Evolutionary conservation across 2,888 invertebrate species (phyloP).

Genomic region (Dolichopus griseipennis): DNA sequence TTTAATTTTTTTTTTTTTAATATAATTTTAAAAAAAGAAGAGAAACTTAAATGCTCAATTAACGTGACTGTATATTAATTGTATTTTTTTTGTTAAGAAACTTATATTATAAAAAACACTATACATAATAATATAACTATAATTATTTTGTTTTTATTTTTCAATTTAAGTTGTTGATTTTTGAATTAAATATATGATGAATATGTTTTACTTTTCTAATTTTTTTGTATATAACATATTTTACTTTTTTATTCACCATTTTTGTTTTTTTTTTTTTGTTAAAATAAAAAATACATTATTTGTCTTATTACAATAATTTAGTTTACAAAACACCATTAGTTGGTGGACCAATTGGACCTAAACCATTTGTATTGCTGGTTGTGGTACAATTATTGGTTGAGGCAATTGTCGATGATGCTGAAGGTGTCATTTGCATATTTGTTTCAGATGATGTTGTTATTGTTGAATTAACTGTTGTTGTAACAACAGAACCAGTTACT

Average conservation of each 20-base stretch:
- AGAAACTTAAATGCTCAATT: no score
- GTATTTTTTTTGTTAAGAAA: no score
- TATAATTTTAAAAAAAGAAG: no score
- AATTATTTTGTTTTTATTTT: no score
- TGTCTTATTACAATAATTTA: neutral
- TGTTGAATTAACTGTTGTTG: conserved; percentile 43
- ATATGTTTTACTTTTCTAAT: no score
- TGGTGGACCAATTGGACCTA: conserved; percentile 43
- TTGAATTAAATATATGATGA: no score
- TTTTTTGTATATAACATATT: neutral
- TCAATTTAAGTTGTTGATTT: no score
- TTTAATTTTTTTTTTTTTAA: no score
- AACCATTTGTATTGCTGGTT: conserved; percentile 20
- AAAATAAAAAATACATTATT: no score
- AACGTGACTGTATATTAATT: no score
- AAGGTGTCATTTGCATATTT: neutral
- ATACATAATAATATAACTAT: no score
- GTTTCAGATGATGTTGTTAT: conserved; percentile 42
- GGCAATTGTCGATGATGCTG: neutral
- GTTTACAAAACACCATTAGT: conserved; percentile 42
- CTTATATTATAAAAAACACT: no score
- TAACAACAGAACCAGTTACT: conserved; percentile 2
- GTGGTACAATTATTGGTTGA: neutral
- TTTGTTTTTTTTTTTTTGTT: neutral
- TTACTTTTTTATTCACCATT: neutral